Conservation (phyloP, 2,113 vertebrate genomes). For the Morone saxatilis region DNA sequence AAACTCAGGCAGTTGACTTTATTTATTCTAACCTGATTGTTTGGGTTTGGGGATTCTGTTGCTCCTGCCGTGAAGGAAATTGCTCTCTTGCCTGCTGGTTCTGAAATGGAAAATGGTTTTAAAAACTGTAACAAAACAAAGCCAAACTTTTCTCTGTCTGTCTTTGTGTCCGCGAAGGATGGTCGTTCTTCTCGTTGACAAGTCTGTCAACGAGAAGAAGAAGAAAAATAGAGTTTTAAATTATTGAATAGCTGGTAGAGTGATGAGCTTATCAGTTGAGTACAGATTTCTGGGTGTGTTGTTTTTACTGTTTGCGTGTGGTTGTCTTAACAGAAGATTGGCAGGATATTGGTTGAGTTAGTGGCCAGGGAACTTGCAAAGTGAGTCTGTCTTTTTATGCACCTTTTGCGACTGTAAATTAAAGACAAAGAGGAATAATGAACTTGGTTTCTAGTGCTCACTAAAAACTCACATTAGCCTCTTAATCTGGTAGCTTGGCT, state of each 20-base stretch:
- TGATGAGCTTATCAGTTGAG: conserved; percentile 59
- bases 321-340: conserved; percentile 18
- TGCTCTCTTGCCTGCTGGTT: conserved; percentile 64
- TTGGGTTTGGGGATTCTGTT: conserved; percentile 77
- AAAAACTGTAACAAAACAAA: conserved; percentile 68
- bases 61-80: conserved; percentile 71
- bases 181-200: too few species aligned
- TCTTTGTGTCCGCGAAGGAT: conserved; percentile 40
- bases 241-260: conserved; percentile 27
- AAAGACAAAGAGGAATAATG: conserved; percentile 25
- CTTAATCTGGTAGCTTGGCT: conserved; percentile 27
- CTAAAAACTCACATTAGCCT: neutral
- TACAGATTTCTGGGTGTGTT: conserved; percentile 42
- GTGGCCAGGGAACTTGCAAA: conserved; percentile 27
- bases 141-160: conserved; percentile 40
- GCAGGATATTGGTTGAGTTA: conserved; percentile 26
- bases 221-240: conserved; percentile 20
- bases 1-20: conserved; percentile 68
- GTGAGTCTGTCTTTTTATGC: conserved; percentile 40
- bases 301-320: conserved; percentile 34
- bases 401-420: conserved; percentile 12
- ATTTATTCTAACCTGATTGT: conserved; percentile 78
- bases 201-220: conserved; percentile 36
- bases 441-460: conserved; percentile 4
- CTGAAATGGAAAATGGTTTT: conserved; percentile 70